Evolutionary conservation across 1,140 invertebrate genomes (phyloP).

Genomic region (Drosophila burlai): DNA sequence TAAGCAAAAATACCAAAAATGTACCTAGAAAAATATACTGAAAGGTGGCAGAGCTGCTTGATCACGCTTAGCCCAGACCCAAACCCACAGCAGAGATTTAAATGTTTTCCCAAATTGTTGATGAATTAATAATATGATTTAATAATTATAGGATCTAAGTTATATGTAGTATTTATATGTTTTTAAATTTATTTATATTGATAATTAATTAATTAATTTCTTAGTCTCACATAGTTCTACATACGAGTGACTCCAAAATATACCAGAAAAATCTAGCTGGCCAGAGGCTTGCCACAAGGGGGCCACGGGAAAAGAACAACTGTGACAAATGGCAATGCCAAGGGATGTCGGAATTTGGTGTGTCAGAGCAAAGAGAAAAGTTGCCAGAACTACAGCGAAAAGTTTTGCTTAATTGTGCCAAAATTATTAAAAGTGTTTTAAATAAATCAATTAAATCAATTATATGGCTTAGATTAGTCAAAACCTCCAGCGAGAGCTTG

Average conservation of each 20-base stretch:
- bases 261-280: not conserved
- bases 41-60: not conserved
- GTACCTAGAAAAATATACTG: not conserved
- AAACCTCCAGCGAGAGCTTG: not conserved
- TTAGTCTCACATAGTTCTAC: not conserved
- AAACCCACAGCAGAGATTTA: not conserved
- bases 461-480: not conserved
- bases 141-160: too few relatives aligned
- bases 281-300: not conserved
- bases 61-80: not conserved
- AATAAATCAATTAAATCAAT: too few relatives aligned
- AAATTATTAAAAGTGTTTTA: not conserved
- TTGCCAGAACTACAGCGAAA: not conserved
- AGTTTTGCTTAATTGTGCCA: not conserved
- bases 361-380: conserved; percentile 2
- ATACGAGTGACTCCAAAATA: not conserved
- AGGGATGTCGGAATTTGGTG: too few relatives aligned
- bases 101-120: not conserved
- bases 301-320: not conserved
- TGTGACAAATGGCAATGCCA: not conserved
- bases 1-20: not conserved
- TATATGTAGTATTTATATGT: too few relatives aligned
- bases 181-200: too few relatives aligned
- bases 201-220: not conserved
- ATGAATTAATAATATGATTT: not conserved